Base-by-base conservation (phyloP, 2,797 vertebrate species). In the Cetoscarus ocellatus region DNA sequence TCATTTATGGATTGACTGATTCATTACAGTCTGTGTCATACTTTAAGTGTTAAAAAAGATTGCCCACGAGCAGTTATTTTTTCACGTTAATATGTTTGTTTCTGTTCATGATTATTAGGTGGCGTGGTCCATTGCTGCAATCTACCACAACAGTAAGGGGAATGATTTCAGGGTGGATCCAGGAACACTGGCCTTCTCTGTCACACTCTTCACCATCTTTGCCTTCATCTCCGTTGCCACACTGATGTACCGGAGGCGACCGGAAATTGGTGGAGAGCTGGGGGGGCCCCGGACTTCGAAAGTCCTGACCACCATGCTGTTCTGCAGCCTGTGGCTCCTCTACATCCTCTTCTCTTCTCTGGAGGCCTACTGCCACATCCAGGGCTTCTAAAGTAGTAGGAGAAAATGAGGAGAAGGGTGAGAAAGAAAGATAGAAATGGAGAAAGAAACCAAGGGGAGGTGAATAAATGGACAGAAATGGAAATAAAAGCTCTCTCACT, bases 171-270 rank as follows among this genome's bases (percentile, higher is more conserved):
- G n/a, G 83, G 98, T 99, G 86, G 93, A 97, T 36, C 97, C 98
- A 0, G 98, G 98, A 88, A 98, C 78, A 0, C 91, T 99, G 91
- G 98, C 98, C 86, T 99, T 99, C 94, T 99, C 98, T 0, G 98
- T 99, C 95, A 99, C 98, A 44, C 98, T 99, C 93, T 99, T 99
- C 95, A 99, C 98, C 93, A 98, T 99, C 92, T 99, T 99, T 95
- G 98, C 98, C 94, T 99, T 99, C 86, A 96, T 99, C 94, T 93
- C 84, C 59, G 96, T 99, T 78, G 96, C 85, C 38, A 94, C 94
- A 68, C 95, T 99, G 91, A 96, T 99, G 93, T 99, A 99, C 90
- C 96, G 98, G 78, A 96, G 98, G 91, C 96, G 96, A 81, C 98
- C 98, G 0, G 97, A 99, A 82, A 98, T 99, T 10, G 97, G 98